Base-by-base conservation (phyloP, 2,797 vertebrate genomes). In the Gallinago solitaria region DNA sequence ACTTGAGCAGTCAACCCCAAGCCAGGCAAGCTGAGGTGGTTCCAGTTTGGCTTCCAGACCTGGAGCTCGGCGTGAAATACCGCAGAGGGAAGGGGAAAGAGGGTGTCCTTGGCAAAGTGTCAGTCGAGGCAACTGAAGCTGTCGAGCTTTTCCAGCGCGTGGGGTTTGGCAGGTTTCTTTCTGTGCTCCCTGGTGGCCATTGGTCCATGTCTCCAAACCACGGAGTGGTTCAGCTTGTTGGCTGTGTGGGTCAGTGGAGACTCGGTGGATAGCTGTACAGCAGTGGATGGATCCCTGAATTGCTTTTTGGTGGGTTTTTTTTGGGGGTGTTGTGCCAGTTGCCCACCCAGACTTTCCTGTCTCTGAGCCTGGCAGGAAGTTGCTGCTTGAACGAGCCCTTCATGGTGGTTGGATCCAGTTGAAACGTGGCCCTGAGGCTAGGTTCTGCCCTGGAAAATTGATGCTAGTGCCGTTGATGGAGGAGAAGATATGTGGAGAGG, bases 241-340 rank as follows among this genome's bases (percentile, higher is more conserved):
- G 67, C 45, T 64, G 30, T 1, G 2, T 0, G 3, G 45, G 65
- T 4, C 0, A 3, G 51, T 35, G 53, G 11, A 64, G 28, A 8
- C 30, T 9, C 0, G 0, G 27, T 1, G 57, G 28, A 4, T 4
- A 24, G 19, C 24, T 41, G 25, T 6, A 8, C 0, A 11, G 1
- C 7, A 51, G 16, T 9, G 3, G 17, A 0, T 5, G 47, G 68
- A 32, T 18, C 43, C 48, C 9, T 10, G 30, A 4, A 11, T 5
- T 11, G 27, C 11, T 32, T 17, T 87, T 43, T 41, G 14, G 41
- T 54, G 57, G 2, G 0, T 6, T 45, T 9, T 20, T 12, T 9
- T 20, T 21, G 20, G n/a, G 37, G 53, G 28, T 50, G 24, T 12
- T 13, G 19, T 75, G 30, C 61, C 28, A 5, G 5, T 37, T 1